Base-by-base conservation (phyloP, 2,113 vertebrate species). In the Hypomesus transpacificus region DNA sequence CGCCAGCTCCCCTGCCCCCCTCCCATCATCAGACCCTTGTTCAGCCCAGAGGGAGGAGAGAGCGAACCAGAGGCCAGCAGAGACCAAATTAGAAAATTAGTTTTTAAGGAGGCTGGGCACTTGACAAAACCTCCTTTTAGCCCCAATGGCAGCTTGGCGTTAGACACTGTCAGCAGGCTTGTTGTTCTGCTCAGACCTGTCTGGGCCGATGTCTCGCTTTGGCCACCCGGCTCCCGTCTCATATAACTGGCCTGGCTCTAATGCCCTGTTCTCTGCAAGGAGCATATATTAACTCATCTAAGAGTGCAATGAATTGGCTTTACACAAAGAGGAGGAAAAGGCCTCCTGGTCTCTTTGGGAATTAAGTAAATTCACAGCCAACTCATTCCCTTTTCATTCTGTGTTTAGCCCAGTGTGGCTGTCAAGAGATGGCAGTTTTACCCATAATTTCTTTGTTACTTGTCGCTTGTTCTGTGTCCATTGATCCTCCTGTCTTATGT, bases 401-500 rank as follows among this genome's bases (percentile, higher is more conserved):
- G 24, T 57, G n/a, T 84, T 78, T 70, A 65, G 73, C 66, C 57
- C 80, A 73, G 79, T 78, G 26, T 68, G 70, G 76, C 73, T 86
- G 81, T 83, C 83, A 84, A 64, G 68, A 81, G 61, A 28, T 28
- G 54, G 57, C 39, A 69, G 70, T 82, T 81, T 83, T 70, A 84
- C 65, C 75, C 80, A 87, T 82, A 80, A 46, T 70, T 83, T 85
- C 82, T 84, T 78, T 81, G 84, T 86, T 69, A 72, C 74, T 65
- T 84, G 84, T 86, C 86, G 80, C 39, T 46, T 46, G 39, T 46
- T 46, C 39, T 46, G 39, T 46, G 39, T 46, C 39, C 39, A 46
- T 46, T 46, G 7, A 46, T 46, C 39, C 31, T 46, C 39, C 39
- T 46, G 39, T 46, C 8, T 46, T 46, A 46, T 46, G 39, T 46